Conservation (phyloP, 1,140 invertebrate species). For the Neotoxoptera formosana region DNA sequence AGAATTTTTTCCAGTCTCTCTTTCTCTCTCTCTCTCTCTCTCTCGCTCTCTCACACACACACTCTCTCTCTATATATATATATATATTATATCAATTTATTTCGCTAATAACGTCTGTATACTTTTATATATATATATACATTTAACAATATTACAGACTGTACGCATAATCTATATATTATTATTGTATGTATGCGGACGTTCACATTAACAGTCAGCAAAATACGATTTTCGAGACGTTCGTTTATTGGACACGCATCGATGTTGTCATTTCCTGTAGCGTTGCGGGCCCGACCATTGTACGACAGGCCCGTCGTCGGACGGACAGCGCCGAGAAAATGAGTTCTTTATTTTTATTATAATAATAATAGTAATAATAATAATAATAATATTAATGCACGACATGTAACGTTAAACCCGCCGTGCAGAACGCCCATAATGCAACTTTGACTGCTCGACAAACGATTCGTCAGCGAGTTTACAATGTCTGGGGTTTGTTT, state of each 20-base stretch:
- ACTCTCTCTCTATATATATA: neutral
- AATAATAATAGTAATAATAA: neutral
- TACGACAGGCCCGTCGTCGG: neutral
- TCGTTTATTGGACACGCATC: conserved; percentile 25
- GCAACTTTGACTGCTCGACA: neutral
- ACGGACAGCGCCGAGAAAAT: neutral
- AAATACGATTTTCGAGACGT: conserved; percentile 47
- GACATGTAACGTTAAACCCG: conserved; percentile 43
- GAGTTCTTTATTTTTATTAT: conserved; percentile 39
- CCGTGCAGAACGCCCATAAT: neutral
- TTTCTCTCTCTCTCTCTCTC: neutral
- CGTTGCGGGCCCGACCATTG: conserved; percentile 8
- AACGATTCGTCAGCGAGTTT: conserved; percentile 12
- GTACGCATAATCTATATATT: neutral
- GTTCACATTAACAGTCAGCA: conserved; percentile 50
- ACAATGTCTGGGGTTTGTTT: conserved; percentile 13
- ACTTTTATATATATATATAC: neutral
- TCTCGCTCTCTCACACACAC: too few species aligned
- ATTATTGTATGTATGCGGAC: conserved; percentile 3
- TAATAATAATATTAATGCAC: neutral
- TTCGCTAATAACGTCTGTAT: neutral
- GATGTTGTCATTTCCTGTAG: conserved; percentile 56
- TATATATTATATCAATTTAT: neutral
- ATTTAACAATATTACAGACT: neutral
- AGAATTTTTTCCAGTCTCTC: too few species aligned